phyloP scores from a whole-genome alignment of 1,140 invertebrate genomes.

The Bombus sibiricus region DNA sequence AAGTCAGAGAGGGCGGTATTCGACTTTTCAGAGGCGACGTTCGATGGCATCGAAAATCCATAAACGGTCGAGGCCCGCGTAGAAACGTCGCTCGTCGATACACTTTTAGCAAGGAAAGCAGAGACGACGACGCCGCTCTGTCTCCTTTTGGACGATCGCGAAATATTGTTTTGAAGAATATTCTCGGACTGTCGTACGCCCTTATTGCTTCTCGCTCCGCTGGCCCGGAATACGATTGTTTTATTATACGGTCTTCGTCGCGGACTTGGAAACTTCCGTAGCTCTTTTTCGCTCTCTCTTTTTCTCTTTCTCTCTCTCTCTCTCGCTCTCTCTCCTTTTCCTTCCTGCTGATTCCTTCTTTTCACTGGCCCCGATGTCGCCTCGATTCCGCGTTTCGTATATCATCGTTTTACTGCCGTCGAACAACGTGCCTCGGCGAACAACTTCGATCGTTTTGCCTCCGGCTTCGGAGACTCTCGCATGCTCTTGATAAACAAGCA shows the following conservation, averaged over 20 bases:
- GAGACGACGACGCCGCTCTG: slow-evolving; percentile 20
- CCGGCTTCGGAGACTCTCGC: background rate
- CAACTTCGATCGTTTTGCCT: slow-evolving; percentile 43
- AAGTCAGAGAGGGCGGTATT: slow-evolving; percentile 20
- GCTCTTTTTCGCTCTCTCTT: background rate
- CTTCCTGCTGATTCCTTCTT: background rate
- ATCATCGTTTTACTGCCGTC: slow-evolving; percentile 60
- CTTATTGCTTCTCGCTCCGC: slow-evolving; percentile 70
- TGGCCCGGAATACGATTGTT: slow-evolving; percentile 69
- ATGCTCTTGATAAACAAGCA: slow-evolving; percentile 37
- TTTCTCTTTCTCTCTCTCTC: background rate
- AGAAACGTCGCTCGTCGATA: slow-evolving; percentile 52
- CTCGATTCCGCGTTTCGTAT: slow-evolving; percentile 56
- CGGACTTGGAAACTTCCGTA: slow-evolving; percentile 59
- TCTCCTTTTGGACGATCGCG: slow-evolving; percentile 45
- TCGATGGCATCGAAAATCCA: slow-evolving; percentile 68
- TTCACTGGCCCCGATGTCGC: background rate
- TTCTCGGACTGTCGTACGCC: slow-evolving; percentile 60
- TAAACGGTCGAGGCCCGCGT: slow-evolving; percentile 52
- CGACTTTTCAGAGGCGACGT: slow-evolving; percentile 54
- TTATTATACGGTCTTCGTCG: slow-evolving; percentile 71
- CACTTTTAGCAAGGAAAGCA: slow-evolving; percentile 22
- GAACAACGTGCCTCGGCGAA: background rate
- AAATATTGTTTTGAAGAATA: slow-evolving; percentile 71
- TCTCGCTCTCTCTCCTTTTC: background rate